Conservation (phyloP, 2,113 vertebrate species). For the Dipodomys stephensi region DNA sequence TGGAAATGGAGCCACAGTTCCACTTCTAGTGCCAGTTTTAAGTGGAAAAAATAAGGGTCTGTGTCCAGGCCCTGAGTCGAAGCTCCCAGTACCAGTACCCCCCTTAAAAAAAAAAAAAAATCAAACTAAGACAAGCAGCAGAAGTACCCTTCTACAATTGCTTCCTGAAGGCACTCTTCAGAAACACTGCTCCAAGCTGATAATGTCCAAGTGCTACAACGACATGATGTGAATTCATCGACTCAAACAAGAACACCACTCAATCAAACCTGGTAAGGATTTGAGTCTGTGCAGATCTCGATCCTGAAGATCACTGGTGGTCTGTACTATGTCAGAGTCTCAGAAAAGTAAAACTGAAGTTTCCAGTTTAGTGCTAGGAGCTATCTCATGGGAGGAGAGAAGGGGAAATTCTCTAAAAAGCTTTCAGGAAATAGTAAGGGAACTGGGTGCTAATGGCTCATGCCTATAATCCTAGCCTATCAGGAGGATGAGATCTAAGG, state of each 20-base stretch:
- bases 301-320: neutral
- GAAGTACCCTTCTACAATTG: neutral
- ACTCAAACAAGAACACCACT: neutral
- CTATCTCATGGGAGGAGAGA: neutral
- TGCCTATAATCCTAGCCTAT: no score
- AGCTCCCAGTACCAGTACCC: no score
- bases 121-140: no score
- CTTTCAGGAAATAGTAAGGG: no score
- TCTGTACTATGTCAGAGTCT: neutral
- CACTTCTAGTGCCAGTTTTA: no score
- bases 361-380: constrained; percentile 2
- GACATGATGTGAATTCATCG: neutral
- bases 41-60: no score
- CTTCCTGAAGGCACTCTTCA: neutral
- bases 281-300: neutral
- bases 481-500: no score
- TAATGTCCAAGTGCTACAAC: neutral
- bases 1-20: no score
- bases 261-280: neutral
- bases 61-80: no score
- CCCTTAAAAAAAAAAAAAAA: no score
- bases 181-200: neutral
- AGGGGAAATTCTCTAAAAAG: neutral
- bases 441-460: no score
- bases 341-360: constrained; percentile 17